Evolutionary conservation across 53 echinoderm and acorn worm species (phyloP), one percentile per base, ranked within the genome.

Genomic region (Paelopatides confundens): DNA sequence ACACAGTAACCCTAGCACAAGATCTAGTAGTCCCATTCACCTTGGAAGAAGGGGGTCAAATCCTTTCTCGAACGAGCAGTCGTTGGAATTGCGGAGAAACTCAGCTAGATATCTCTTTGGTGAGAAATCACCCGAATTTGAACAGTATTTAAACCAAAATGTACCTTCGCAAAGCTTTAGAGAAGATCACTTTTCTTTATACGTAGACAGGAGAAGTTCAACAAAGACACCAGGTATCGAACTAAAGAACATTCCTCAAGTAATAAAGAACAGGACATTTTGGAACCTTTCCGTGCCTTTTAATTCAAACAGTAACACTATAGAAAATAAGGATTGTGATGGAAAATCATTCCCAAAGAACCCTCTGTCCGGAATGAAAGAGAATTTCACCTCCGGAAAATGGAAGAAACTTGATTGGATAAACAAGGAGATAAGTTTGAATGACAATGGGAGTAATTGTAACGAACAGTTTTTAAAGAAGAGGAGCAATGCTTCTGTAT

Each of bases 61-160:
- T 32, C 54, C 54, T 9, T 53, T 50, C 58, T 79, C 79, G 8
- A 48, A 79, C 15, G 29, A 34, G 26, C 79, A 53, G 31, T 51
- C 28, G 27, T 27, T 79, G 31, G 54, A 79, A 52, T 32, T 79
- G 33, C 28, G 81, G 64, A 89, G 87, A 46, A 87, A 93, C 58
- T 95, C 92, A 29, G 52, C 86, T 17, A 88, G 82, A 43, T 96
- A 96, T 63, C 85, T 96, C 53, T 96, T 93, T 69, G 96, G 96
- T 21, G 84, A 83, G 38, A 46, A 83, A 1, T 83, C 84, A 15
- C 63, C 84, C 21, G 84, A 83, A 40, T 83, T 83, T 83, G 84
- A 63, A 37, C 84, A 65, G 65, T 83, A 64, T 83, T 64, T 47
- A 38, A 83, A 37, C 46, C 84, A 23, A 35, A 24, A 23, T 5